These are phyloP conservation scores for Lordiphosa stackelbergi DNA, from an alignment of 1,140 invertebrate species.

Conservation along the genomic window DNA sequence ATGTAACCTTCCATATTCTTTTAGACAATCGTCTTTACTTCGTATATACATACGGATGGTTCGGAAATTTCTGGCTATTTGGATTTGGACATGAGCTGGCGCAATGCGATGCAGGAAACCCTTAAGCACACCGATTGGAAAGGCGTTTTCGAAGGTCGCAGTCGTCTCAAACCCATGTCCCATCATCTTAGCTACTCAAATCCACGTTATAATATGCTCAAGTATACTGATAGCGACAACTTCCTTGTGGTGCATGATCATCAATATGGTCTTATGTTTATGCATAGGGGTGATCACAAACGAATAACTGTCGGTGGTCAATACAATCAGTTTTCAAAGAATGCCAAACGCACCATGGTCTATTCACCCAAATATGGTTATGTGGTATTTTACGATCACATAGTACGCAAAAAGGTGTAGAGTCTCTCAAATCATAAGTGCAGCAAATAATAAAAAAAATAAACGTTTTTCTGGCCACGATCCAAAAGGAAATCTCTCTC, in stretches of 20 bases:
- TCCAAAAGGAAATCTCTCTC: constrained; percentile 8
- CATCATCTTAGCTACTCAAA: constrained; percentile 63
- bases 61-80: constrained; percentile 67
- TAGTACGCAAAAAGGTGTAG: constrained; percentile 66
- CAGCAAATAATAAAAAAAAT: constrained; percentile 4
- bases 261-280: constrained; percentile 58
- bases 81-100: constrained; percentile 62
- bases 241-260: constrained; percentile 56
- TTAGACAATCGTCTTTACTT: constrained; percentile 69
- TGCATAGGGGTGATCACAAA: constrained; percentile 69
- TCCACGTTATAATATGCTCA: constrained; percentile 22
- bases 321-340: constrained; percentile 27
- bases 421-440: background rate
- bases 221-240: constrained; percentile 58
- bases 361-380: constrained; percentile 52
- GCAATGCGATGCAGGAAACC: constrained; percentile 8
- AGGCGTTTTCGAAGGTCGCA: constrained; percentile 37
- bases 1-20: background rate
- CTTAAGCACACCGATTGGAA: constrained; percentile 50
- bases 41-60: constrained; percentile 30
- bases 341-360: constrained; percentile 41
- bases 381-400: constrained; percentile 68
- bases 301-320: constrained; percentile 46
- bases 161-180: constrained; percentile 35
- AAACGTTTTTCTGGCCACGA: constrained; percentile 5